Base-by-base conservation (phyloP, 2,113 vertebrate species). In the Aspidoscelis tigris region DNA sequence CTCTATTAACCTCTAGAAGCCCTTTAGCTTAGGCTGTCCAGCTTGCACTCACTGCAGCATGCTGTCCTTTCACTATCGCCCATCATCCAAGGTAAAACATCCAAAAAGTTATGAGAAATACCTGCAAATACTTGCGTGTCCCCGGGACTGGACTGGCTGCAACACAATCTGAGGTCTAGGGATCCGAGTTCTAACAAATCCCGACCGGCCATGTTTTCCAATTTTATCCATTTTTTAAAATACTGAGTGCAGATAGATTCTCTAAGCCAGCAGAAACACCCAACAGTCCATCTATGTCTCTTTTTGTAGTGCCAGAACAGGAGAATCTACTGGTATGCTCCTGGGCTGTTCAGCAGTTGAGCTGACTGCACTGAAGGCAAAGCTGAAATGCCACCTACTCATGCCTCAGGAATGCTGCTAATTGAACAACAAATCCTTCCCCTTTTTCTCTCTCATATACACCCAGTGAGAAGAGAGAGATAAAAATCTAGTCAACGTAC, bases 121-220 rank as follows among this genome's bases (percentile, higher is more conserved):
- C 97, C 96, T 96, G 94, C 77, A 8, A 7, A 88, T 88, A 47
- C 78, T 88, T 10, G 84, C 8, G 72, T 91, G 93, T 43, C 75
- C 55, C 39, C 7, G 43, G 0, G 55, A 14, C 9, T 26, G 53
- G 4, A 9, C 41, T 1, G 85, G 66, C 0, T 39, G 21, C 91
- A 85, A 26, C 84, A 73, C 82, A 2, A 78, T 66, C 58, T 72
- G 86, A 21, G 93, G 84, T 73, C 88, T 86, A 73, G 78, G 88
- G 64, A 77, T 5, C 2, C 70, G 83, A 0, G 81, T 53, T 0
- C 91, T 87, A 86, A 64, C 18, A 66, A 43, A 22, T 80, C 68
- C 41, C 0, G 85, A 76, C 84, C 70, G 65, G 58, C 20, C 0
- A 44, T 43, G 0, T 0, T 7, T 1, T 64, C 88, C 83, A 14